Evolutionary conservation across 2,113 vertebrate species (phyloP).

Genomic region (Calyptomena viridis): DNA sequence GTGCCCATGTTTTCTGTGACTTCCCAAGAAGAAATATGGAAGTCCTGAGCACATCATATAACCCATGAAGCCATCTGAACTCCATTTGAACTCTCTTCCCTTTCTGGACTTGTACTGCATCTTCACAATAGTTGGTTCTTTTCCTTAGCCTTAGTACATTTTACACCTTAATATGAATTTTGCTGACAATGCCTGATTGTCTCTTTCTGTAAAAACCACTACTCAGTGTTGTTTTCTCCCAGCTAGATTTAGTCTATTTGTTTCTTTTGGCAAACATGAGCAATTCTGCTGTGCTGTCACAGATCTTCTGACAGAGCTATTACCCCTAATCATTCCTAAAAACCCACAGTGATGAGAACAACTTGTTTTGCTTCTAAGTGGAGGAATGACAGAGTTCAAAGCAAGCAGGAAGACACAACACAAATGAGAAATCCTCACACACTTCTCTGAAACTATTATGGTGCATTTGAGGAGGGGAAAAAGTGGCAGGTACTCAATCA

Average conservation of each 20-base stretch:
- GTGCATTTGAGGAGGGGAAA: not conserved
- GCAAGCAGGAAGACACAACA: not conserved
- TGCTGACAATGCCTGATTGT: not conserved
- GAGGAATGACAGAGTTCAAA: not conserved
- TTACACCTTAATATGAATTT: not conserved
- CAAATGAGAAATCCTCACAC: not conserved
- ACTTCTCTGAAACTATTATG: not conserved
- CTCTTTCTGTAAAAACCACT: not conserved
- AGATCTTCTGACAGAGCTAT: slow-evolving; percentile 9
- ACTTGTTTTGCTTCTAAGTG: not conserved
- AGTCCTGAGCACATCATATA: not conserved
- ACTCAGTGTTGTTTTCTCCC: not conserved
- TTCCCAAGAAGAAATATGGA: not conserved
- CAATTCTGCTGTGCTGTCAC: not conserved
- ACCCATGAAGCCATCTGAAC: not conserved
- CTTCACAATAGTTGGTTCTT: not conserved
- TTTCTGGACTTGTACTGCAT: not conserved
- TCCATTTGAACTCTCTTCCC: not conserved
- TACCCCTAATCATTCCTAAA: not conserved
- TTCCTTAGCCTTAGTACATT: not conserved
- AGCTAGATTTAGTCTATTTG: not conserved
- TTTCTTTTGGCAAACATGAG: not conserved
- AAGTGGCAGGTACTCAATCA: not conserved
- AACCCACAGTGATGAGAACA: not conserved
- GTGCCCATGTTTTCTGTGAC: not conserved